Percentiles rank a stretch among this genome's conserved stretches.
phyloP scores from a whole-genome alignment of 2,888 invertebrate genomes.

The Suillia variegata region DNA sequence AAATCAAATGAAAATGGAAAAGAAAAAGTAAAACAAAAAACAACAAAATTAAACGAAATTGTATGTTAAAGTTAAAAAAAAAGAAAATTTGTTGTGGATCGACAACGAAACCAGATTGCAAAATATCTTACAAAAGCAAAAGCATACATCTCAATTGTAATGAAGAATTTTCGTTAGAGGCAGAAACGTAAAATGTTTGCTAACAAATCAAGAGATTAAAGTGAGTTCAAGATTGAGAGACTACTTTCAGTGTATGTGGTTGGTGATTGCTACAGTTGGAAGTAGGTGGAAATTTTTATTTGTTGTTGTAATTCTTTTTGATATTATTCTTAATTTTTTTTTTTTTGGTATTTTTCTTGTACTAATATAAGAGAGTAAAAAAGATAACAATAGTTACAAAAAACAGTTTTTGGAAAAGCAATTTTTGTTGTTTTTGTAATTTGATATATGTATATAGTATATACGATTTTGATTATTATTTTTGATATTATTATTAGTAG shows the following conservation, averaged over 20 bases:
- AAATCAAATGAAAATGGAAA: background rate
- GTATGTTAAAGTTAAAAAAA: too few species aligned
- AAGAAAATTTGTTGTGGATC: too few species aligned
- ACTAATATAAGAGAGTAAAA: background rate
- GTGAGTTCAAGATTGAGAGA: background rate
- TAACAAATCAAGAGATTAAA: background rate
- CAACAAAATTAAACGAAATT: background rate
- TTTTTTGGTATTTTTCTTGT: background rate
- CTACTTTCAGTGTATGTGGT: background rate
- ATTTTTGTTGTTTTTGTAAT: background rate
- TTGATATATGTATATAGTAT: too few species aligned
- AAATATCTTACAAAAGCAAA: slow-evolving; percentile 1
- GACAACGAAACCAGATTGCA: background rate
- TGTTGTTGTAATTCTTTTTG: background rate
- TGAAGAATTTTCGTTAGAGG: too few species aligned
- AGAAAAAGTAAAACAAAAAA: background rate
- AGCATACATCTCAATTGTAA: background rate
- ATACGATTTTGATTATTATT: too few species aligned
- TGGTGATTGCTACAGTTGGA: background rate
- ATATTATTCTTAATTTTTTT: background rate
- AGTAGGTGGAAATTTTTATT: background rate
- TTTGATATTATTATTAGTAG: too few species aligned
- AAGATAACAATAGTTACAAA: background rate
- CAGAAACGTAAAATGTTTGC: background rate
- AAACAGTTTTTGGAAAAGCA: background rate